Conservation (phyloP, 2,113 vertebrate species). For the Propithecus coquereli region DNA sequence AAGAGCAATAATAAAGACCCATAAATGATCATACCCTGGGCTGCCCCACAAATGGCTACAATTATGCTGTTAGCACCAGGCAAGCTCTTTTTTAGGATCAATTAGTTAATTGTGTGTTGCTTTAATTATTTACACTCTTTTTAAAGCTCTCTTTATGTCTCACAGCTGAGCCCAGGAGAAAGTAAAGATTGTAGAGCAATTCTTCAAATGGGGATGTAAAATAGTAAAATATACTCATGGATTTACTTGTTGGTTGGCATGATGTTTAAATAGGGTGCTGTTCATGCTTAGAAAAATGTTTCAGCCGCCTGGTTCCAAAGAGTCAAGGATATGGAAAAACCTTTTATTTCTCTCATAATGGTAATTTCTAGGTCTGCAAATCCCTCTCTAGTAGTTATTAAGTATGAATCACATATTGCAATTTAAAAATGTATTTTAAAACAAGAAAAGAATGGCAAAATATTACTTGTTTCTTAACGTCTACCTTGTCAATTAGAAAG, state of each 20-base stretch:
- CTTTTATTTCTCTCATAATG: background rate
- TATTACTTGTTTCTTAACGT: background rate
- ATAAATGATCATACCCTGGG: background rate
- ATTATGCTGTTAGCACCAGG: background rate
- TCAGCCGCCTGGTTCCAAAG: background rate
- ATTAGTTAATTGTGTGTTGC: slow-evolving; percentile 47
- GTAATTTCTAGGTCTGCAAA: background rate
- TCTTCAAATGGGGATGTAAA: slow-evolving; percentile 26
- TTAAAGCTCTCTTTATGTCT: background rate
- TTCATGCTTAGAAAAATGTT: slow-evolving; percentile 38
- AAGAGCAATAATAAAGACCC: background rate
- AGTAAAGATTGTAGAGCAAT: slow-evolving; percentile 43
- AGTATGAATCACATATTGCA: background rate
- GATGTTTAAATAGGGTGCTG: slow-evolving; percentile 9
- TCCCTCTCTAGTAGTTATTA: background rate
- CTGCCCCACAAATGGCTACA: background rate
- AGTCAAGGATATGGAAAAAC: slow-evolving; percentile 2
- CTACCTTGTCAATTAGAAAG: slow-evolving; percentile 5
- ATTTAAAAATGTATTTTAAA: background rate
- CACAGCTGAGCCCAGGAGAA: slow-evolving; percentile 10
- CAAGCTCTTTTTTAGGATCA: background rate
- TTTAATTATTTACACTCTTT: slow-evolving; percentile 26
- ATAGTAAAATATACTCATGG: slow-evolving; percentile 22
- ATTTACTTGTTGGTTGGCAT: background rate
- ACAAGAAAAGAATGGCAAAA: background rate